phyloP scores from a whole-genome alignment of 2,113 vertebrate genomes.

The Prunella fulvescens region DNA sequence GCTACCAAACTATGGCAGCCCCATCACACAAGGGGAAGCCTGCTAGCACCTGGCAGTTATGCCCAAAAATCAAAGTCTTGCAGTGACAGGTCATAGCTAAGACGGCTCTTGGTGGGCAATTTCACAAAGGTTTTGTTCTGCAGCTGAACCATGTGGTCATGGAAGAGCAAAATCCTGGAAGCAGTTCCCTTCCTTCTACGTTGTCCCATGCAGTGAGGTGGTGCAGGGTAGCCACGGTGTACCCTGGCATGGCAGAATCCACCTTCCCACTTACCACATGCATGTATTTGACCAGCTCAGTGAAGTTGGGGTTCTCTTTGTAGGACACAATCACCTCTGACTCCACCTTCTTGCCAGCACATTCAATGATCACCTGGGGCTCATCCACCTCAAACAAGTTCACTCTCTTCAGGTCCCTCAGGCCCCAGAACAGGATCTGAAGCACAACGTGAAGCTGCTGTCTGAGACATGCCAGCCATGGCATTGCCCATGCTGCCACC shows the following conservation, averaged over 20 bases:
- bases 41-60: neutral
- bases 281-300: constrained; percentile 81
- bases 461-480: fast-evolving
- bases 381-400: constrained; percentile 90
- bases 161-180: neutral
- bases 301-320: constrained; percentile 86
- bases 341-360: constrained; percentile 84
- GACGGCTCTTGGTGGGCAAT: neutral
- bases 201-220: neutral
- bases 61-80: neutral
- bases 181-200: neutral
- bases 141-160: neutral
- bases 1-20: neutral
- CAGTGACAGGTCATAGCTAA: neutral
- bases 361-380: constrained; percentile 87
- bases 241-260: neutral
- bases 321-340: constrained; percentile 86
- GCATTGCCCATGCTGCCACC: neutral
- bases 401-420: constrained; percentile 85
- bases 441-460: neutral
- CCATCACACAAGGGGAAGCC: fast-evolving
- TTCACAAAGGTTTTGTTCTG: neutral
- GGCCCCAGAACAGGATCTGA: constrained; percentile 93
- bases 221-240: neutral
- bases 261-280: constrained; percentile 81